These are phyloP conservation scores for Hermatobates lingyangjiaoensis DNA, from an alignment of 1,140 invertebrate genomes.

Conservation along the genomic window DNA sequence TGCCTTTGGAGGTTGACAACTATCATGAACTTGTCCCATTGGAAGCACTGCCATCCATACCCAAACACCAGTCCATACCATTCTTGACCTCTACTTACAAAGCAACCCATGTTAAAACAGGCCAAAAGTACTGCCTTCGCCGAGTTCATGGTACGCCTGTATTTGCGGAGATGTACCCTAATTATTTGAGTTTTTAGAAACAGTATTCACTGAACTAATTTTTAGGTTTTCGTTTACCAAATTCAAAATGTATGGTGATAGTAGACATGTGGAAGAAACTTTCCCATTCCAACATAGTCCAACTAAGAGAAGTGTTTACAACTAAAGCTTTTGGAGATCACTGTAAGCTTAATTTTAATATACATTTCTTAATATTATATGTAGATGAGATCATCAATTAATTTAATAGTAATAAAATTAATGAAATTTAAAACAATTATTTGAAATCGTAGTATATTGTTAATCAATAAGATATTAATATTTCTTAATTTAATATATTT, in stretches of 20 bases:
- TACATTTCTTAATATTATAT: conserved; percentile 5
- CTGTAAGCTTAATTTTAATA: conserved; percentile 42
- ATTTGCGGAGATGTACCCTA: not conserved
- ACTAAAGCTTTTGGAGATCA: conserved; percentile 90
- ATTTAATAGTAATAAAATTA: conserved; percentile 1
- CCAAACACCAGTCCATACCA: conserved; percentile 39
- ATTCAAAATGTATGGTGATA: conserved; percentile 63
- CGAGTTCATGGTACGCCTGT: conserved; percentile 58
- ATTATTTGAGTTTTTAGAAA: not conserved
- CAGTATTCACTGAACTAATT: conserved; percentile 4
- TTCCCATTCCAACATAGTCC: conserved; percentile 80
- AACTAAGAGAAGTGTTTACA: conserved; percentile 80
- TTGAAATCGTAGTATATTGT: conserved; percentile 4
- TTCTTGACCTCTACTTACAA: conserved; percentile 79
- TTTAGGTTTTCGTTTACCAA: conserved; percentile 53
- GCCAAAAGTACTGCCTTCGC: conserved; percentile 65
- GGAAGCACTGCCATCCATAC: conserved; percentile 36
- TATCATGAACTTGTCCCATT: conserved; percentile 76
- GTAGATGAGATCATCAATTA: no score
- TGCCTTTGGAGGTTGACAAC: conserved; percentile 71
- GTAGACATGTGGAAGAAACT: conserved; percentile 89
- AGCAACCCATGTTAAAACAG: conserved; percentile 73
- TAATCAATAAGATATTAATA: not conserved
- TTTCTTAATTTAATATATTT: no score
- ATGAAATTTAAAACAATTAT: conserved; percentile 9